phyloP scores from a whole-genome alignment of 2,888 invertebrate genomes.

The Hermaeophaga mercurialis region DNA sequence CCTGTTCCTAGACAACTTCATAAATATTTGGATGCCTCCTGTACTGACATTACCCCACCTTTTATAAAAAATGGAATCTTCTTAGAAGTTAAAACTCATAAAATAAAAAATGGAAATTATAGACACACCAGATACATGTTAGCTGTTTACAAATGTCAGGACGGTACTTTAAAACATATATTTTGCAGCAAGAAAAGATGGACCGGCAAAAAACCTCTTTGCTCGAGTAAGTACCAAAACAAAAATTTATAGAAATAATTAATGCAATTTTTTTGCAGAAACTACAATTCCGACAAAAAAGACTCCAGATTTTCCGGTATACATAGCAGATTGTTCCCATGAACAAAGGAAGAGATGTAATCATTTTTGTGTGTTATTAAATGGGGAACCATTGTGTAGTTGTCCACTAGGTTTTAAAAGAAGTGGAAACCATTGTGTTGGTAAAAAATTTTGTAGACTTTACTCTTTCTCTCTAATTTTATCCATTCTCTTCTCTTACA shows the following conservation, averaged over 20 bases:
- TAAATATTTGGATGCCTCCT: conserved; percentile 35
- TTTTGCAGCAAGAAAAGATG: conserved; percentile 64
- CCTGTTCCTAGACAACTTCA: conserved; percentile 17
- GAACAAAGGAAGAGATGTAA: conserved; percentile 53
- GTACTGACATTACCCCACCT: conserved; percentile 30
- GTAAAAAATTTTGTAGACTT: too few species aligned
- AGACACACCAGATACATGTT: conserved; percentile 61
- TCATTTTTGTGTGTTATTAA: conserved; percentile 53
- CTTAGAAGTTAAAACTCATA: conserved; percentile 26
- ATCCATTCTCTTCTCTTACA: too few species aligned
- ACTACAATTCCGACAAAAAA: background rate
- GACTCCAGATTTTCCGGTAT: conserved; percentile 10
- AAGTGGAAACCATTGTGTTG: conserved; percentile 42
- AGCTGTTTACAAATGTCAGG: conserved; percentile 63
- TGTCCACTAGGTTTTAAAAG: conserved; percentile 46
- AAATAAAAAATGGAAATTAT: conserved; percentile 35
- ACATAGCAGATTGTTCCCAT: conserved; percentile 36
- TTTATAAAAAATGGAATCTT: conserved; percentile 33
- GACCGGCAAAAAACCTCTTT: conserved; percentile 64
- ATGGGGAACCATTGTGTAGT: conserved; percentile 47
- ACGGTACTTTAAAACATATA: conserved; percentile 58
- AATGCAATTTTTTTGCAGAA: background rate
- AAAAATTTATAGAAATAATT: too few species aligned
- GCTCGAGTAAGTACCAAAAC: conserved; percentile 42
- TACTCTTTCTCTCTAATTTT: too few species aligned